Conservation (phyloP, 2,888 invertebrate species). For the Cheiracanthium punctorium region DNA sequence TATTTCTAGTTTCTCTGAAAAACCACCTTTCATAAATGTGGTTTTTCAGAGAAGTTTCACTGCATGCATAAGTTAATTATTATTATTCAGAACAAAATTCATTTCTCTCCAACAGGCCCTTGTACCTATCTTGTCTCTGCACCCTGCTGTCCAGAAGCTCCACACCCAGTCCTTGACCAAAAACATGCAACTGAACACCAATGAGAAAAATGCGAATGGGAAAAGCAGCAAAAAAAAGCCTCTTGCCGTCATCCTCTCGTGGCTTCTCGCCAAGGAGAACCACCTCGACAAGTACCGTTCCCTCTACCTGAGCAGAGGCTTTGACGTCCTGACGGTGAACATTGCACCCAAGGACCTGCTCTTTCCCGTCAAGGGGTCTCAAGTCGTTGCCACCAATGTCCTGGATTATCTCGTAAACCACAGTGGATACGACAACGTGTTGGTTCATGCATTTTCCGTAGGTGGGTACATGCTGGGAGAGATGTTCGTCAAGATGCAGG, state of each 20-base stretch:
- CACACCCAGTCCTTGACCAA: conserved; percentile 66
- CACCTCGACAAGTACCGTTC: conserved; percentile 90
- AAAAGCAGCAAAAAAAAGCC: conserved; percentile 76
- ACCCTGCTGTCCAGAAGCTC: conserved; percentile 74
- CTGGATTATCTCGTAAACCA: conserved; percentile 85
- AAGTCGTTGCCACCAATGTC: conserved; percentile 85
- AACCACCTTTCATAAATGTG: too few species aligned
- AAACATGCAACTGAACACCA: conserved; percentile 43
- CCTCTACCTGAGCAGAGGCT: conserved; percentile 88
- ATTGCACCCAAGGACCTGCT: conserved; percentile 89
- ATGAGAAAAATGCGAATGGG: conserved; percentile 7
- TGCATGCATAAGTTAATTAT: too few species aligned
- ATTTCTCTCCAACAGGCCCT: conserved; percentile 60
- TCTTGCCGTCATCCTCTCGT: conserved; percentile 86
- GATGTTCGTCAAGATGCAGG: conserved; percentile 80
- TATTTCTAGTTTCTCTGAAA: too few species aligned
- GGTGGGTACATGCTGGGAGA: conserved; percentile 93
- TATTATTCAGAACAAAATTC: too few species aligned
- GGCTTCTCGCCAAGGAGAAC: conserved; percentile 89
- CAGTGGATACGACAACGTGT: conserved; percentile 81
- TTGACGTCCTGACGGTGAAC: conserved; percentile 87
- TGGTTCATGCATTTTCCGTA: conserved; percentile 93
- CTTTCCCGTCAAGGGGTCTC: conserved; percentile 89
- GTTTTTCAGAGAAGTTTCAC: too few species aligned
- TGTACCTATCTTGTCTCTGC: conserved; percentile 72